Base-by-base conservation (phyloP, 2,888 invertebrate species). In the Stenurella melanura region DNA sequence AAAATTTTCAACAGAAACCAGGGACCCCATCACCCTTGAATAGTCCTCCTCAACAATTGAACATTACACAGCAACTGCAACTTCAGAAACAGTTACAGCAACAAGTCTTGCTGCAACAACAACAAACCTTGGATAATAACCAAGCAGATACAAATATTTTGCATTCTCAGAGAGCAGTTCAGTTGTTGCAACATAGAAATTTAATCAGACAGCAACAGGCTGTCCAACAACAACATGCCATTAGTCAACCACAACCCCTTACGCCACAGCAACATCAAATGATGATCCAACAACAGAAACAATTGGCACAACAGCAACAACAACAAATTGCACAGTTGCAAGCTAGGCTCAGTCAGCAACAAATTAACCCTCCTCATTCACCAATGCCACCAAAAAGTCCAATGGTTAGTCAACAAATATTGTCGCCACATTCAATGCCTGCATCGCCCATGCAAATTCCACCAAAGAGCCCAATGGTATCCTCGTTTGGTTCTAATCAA, bases 311-410 rank as follows among this genome's bases (percentile, higher is more conserved):
- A 26, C 86, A 86, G 75, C 88, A 88, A 72, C 85, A 86, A 66
- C 87, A 87, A 67, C 87, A 87, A 74, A 79, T 84, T 15, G 81
- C 83, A 11, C 89, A 91, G 83, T 90, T 91, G 81, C 91, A 91
- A 80, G 90, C 91, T 79, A 86, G 86, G 60, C 82, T 85, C 60
- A 85, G 84, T 68, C 83, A 84, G 38, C 86, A 82, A 63, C 83
- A 82, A 73, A 77, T 77, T 26, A 83, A 82, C 83, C 91, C 91
- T 15, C 91, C 92, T 10, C 91, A 89, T 71, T 92, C 92, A 11
- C 92, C 92, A 1, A 91, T 92, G 91, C 90, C 90, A 15, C 90
- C 91, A 1, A 88, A 91, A 42, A 91, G 91, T 87, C 92, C 92
- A 0, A 84, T 90, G 83, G 83, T 89, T 42, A 87, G 82, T 73